phyloP scores from a whole-genome alignment of 2,113 vertebrate species.

The Gavialis gangeticus region DNA sequence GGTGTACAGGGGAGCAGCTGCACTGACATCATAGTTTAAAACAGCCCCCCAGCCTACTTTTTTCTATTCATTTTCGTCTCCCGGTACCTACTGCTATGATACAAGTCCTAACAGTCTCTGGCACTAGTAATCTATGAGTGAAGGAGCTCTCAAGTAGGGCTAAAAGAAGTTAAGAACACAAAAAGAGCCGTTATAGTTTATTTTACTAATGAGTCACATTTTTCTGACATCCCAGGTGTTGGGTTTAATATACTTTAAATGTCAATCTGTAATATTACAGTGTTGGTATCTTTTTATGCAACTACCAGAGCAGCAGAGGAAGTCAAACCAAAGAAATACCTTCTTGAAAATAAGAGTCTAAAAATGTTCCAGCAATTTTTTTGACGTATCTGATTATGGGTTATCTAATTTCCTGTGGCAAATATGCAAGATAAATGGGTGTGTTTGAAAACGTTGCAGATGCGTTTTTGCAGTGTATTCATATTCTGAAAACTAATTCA shows the following conservation, averaged over 20 bases:
- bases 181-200: constrained; percentile 34
- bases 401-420: neutral
- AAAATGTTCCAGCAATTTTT: neutral
- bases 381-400: neutral
- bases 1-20: neutral
- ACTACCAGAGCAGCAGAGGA: neutral
- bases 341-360: neutral
- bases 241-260: neutral
- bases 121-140: constrained; percentile 56
- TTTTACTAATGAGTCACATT: constrained; percentile 59
- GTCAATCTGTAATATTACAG: neutral
- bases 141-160: constrained; percentile 25
- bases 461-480: neutral
- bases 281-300: neutral
- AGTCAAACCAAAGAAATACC: neutral
- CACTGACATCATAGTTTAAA: neutral
- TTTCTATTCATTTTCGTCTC: constrained; percentile 52
- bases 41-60: constrained; percentile 17
- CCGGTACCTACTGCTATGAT: constrained; percentile 15
- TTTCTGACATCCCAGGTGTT: constrained; percentile 26
- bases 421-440: neutral
- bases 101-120: neutral
- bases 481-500: neutral
- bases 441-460: neutral
- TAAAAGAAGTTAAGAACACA: constrained; percentile 49